Conservation (phyloP, 2,113 vertebrate genomes). For the Dascyllus trimaculatus region DNA sequence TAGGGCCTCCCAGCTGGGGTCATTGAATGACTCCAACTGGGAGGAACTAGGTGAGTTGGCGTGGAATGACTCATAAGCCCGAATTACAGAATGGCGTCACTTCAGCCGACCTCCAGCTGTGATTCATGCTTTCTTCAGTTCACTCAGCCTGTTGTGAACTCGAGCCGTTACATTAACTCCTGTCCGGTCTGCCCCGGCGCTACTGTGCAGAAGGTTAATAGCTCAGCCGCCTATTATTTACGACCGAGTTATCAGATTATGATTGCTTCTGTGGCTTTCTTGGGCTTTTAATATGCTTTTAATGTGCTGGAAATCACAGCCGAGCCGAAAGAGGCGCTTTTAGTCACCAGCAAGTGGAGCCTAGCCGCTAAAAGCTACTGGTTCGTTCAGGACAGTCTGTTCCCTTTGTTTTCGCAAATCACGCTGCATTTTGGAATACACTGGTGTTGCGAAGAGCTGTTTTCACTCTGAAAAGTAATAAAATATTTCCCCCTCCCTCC, state of each 20-base stretch:
- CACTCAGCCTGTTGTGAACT: not conserved
- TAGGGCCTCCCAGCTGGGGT: too few relatives aligned
- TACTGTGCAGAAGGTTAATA: not conserved
- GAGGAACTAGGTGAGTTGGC: too few relatives aligned
- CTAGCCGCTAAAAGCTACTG: not conserved
- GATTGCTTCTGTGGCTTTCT: conserved; percentile 12
- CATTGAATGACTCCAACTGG: too few relatives aligned
- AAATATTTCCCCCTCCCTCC: not conserved
- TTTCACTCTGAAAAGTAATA: not conserved
- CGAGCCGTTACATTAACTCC: not conserved
- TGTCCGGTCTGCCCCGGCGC: not conserved
- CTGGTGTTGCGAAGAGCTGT: not conserved
- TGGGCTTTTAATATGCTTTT: conserved; percentile 5
- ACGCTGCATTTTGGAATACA: not conserved
- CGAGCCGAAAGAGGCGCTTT: not conserved
- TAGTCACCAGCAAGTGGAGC: not conserved
- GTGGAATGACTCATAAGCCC: too few relatives aligned
- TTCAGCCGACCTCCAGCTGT: not conserved
- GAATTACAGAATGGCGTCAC: too few relatives aligned
- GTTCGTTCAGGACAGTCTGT: not conserved
- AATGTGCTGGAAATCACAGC: conserved; percentile 1
- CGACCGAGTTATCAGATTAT: not conserved
- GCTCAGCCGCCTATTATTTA: not conserved
- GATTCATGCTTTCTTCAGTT: not conserved
- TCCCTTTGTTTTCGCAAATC: conserved; percentile 4